These are phyloP conservation scores for Synodontis membranacea DNA, from an alignment of 2,113 vertebrate genomes.

Conservation along the genomic window DNA sequence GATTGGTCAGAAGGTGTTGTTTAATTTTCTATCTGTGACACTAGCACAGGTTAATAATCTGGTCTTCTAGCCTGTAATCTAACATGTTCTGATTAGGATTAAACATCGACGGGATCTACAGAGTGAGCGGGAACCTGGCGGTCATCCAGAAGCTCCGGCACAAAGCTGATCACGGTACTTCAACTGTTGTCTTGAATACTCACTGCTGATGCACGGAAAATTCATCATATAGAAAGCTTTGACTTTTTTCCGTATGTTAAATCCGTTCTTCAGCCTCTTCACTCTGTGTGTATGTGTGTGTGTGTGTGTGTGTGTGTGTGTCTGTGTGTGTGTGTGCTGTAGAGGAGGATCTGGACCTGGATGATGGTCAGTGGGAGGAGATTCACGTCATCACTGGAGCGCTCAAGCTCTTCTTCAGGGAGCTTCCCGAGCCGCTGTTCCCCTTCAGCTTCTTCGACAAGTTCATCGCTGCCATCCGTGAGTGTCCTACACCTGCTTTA, in stretches of 20 bases:
- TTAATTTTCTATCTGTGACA: too few species aligned
- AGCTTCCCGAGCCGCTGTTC: slow-evolving; percentile 86
- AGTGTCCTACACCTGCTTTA: slow-evolving; percentile 56
- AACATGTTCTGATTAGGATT: slow-evolving; percentile 71
- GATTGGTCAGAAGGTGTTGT: not conserved
- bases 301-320: slow-evolving; percentile 15
- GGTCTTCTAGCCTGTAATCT: not conserved
- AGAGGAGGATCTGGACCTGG: slow-evolving; percentile 87
- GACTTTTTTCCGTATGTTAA: not conserved
- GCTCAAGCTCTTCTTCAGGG: slow-evolving; percentile 88
- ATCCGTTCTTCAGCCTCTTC: not conserved
- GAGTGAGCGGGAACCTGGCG: slow-evolving; percentile 91
- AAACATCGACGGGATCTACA: slow-evolving; percentile 88
- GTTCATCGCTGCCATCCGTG: slow-evolving; percentile 90
- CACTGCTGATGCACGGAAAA: not conserved
- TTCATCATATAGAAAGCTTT: not conserved
- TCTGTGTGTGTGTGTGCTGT: slow-evolving; percentile 18
- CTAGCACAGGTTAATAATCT: not conserved
- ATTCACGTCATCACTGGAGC: slow-evolving; percentile 91
- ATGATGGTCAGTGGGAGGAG: slow-evolving; percentile 90
- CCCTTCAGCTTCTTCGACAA: slow-evolving; percentile 84
- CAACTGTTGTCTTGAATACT: not conserved
- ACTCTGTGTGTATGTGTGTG: not conserved
- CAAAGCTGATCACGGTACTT: slow-evolving; percentile 89
- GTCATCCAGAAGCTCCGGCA: slow-evolving; percentile 90